Base-by-base conservation (phyloP, 2,113 vertebrate species). In the Arizona elegans region DNA sequence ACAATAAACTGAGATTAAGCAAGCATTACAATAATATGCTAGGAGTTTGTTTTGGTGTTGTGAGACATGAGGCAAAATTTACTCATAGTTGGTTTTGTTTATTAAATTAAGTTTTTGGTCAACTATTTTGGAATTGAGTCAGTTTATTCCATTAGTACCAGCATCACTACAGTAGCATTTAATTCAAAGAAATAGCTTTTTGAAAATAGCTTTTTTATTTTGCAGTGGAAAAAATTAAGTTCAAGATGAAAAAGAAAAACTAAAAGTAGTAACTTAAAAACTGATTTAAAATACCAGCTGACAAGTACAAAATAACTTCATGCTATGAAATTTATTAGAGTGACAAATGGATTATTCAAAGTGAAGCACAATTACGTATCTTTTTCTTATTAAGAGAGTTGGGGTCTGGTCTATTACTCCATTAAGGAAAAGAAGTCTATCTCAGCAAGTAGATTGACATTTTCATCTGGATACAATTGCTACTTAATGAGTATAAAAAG, bases 401-500 rank as follows among this genome's bases (percentile, higher is more conserved):
- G 62, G 90, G 54, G 90, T 92, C 81, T 13, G 92, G 86, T 95
- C 86, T 94, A 93, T 3, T 15, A 50, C 65, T 52, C n/a, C 4
- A 24, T 90, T 94, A 86, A 47, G 89, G 11, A 86, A 96, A 7
- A 0, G 8, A 54, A 53, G 91, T 33, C 92, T 91, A 93, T 92
- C 19, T 59, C 95, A 93, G 86, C 96, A 50, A 91, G 15, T 59
- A 88, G 1, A 12, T 75, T 50, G 47, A 11, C 29, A 24, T 58
- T 95, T 95, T 43, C 2, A 87, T 92, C 91, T 96, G 93, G 53
- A 96, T 95, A 92, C 10, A 93, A 56, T 59, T 95, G 52, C 58
- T 94, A 93, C 85, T 96, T 96, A 96, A 95, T 91, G 94, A 91
- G 88, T 15, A 95, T 91, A 94, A 95, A 97, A 96, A 52, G n/a